Evolutionary conservation across 2,888 invertebrate genomes (phyloP).

Genomic region (Hyposoter didymator): DNA sequence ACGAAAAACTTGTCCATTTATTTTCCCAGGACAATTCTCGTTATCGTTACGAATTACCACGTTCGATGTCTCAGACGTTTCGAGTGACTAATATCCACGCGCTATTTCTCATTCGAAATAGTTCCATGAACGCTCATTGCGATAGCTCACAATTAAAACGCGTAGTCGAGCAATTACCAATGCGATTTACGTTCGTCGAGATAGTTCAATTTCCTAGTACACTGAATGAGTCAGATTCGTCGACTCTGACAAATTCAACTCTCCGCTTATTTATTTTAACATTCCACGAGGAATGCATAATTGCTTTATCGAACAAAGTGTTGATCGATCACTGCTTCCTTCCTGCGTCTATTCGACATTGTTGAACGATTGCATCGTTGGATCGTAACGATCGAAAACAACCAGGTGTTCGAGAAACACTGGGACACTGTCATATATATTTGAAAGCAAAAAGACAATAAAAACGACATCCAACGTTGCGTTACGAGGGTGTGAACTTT

Average conservation of each 20-base stretch:
- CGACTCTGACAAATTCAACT: neutral
- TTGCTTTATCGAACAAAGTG: neutral
- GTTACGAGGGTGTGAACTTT: neutral
- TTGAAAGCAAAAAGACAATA: no score
- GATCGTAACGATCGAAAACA: neutral
- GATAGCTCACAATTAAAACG: constrained; percentile 8
- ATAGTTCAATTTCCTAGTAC: neutral
- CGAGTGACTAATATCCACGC: neutral
- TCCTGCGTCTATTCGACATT: neutral
- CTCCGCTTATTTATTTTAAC: neutral
- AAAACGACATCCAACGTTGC: no score
- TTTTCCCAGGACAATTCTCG: neutral
- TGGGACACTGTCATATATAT: no score
- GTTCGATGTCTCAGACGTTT: neutral
- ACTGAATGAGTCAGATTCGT: neutral
- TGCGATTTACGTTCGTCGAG: neutral
- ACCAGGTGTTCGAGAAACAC: no score
- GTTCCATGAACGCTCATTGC: neutral
- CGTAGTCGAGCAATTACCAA: neutral
- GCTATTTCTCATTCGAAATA: neutral
- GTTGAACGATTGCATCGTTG: neutral
- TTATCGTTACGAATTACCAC: neutral
- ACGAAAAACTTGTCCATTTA: neutral
- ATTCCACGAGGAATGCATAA: neutral
- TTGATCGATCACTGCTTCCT: neutral